These are phyloP conservation scores for Thripadectes ignobilis DNA, from an alignment of 2,797 vertebrate genomes.

Conservation along the genomic window DNA sequence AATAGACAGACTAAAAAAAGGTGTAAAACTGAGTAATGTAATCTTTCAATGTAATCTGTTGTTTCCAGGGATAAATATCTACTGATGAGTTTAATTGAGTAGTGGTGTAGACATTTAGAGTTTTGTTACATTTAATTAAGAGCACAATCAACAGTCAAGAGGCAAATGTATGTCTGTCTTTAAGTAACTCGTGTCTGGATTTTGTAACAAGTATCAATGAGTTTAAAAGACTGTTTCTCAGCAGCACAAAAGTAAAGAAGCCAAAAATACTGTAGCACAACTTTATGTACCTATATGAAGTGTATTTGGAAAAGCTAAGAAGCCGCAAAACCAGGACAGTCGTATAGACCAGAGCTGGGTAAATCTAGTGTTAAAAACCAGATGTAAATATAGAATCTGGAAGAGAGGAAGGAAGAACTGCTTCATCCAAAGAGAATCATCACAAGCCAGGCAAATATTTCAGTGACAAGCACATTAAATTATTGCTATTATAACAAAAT, in stretches of 20 bases:
- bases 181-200: neutral
- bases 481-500: neutral
- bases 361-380: neutral
- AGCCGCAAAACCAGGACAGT: neutral
- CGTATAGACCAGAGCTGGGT: neutral
- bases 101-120: neutral
- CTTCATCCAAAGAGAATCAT: neutral
- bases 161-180: neutral
- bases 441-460: neutral
- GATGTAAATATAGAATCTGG: neutral
- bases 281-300: neutral
- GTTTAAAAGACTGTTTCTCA: neutral
- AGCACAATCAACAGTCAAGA: neutral
- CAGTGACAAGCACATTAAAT: neutral
- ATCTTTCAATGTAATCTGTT: neutral
- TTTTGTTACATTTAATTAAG: neutral
- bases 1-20: neutral
- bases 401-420: neutral
- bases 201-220: neutral
- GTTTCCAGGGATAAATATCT: neutral
- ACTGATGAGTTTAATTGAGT: neutral
- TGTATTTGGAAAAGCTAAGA: neutral
- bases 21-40: neutral
- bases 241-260: neutral
- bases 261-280: neutral